These are phyloP conservation scores for Lepilemur septentrionalis DNA, from an alignment of 2,797 vertebrate genomes.

Conservation along the genomic window DNA sequence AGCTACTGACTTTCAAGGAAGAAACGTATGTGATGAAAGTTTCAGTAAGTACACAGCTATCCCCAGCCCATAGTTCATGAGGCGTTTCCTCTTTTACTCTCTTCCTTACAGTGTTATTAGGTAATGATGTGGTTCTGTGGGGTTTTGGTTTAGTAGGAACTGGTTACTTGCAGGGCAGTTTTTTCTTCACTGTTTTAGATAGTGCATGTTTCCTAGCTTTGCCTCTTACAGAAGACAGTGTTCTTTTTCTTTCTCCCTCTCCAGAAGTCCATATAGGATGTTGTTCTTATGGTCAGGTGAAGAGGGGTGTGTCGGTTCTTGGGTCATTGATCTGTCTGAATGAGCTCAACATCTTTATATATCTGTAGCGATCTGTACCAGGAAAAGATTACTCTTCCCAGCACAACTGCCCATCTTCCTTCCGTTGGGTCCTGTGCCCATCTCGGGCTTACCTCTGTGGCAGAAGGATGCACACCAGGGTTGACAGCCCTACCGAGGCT, in stretches of 20 bases:
- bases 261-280: not conserved
- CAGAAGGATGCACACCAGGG: not conserved
- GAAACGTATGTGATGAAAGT: not conserved
- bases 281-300: not conserved
- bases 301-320: not conserved
- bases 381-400: not conserved
- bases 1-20: not conserved
- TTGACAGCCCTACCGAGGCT: not conserved
- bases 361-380: not conserved
- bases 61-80: not conserved
- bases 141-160: not conserved
- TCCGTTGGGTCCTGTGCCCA: not conserved
- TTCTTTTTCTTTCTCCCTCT: not conserved
- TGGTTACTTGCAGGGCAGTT: not conserved
- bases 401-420: not conserved
- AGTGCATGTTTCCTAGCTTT: not conserved
- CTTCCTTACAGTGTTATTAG: not conserved
- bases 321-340: not conserved
- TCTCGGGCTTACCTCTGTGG: not conserved
- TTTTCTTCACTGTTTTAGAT: not conserved
- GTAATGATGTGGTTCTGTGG: not conserved
- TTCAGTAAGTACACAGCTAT: not conserved
- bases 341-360: not conserved
- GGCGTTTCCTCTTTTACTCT: not conserved
- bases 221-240: not conserved